Evolutionary conservation across 2,113 vertebrate species (phyloP).

Genomic region (Piaya cayana): DNA sequence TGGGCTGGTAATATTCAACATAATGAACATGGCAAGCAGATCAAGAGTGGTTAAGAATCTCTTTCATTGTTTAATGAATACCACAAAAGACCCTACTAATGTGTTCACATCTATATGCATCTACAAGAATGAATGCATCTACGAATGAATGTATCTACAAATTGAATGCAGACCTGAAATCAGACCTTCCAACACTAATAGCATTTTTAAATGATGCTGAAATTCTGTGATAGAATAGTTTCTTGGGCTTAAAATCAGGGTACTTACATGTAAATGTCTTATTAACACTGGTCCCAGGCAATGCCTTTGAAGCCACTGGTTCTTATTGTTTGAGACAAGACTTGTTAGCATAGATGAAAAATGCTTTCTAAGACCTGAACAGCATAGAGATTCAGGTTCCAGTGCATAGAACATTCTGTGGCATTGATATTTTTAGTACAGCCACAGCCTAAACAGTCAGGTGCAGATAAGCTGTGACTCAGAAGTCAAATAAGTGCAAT

Average conservation of each 20-base stretch:
- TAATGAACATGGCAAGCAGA: background rate
- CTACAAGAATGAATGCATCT: background rate
- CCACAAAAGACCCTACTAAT: background rate
- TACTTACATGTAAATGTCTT: background rate
- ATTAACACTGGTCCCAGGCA: background rate
- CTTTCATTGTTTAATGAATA: background rate
- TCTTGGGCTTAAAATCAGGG: background rate
- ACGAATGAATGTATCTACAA: too few species aligned
- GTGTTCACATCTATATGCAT: background rate
- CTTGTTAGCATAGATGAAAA: background rate
- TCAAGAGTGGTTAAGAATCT: background rate
- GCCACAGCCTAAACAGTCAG: background rate
- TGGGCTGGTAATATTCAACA: background rate
- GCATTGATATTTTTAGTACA: background rate
- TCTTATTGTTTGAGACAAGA: background rate
- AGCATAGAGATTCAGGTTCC: too few species aligned
- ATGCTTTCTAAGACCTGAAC: background rate
- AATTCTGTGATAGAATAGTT: background rate
- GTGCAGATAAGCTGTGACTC: background rate
- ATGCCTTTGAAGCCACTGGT: background rate
- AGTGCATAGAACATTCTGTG: background rate
- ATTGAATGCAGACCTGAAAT: background rate
- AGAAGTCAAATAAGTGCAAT: background rate
- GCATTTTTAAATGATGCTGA: rapidly evolving
- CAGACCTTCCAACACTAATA: background rate